A percentile compares a stretch with the other conserved stretches of the same genome.
These are phyloP conservation scores for Prionailurus bengalensis DNA, from an alignment of 2,113 vertebrate species.

Conservation along the genomic window DNA sequence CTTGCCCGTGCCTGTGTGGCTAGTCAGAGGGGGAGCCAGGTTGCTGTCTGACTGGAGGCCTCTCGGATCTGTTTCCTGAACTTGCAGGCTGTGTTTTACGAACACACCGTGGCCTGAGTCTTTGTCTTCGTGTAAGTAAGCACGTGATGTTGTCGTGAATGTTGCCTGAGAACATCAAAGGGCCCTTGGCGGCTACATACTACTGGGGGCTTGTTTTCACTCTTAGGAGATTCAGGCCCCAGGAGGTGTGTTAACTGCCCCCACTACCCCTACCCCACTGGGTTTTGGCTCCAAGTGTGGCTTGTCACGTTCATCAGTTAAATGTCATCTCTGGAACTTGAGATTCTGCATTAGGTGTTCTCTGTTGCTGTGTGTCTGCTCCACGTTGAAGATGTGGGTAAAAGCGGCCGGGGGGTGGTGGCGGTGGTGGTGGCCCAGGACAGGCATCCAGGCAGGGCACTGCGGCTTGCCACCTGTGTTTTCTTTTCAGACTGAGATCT, in stretches of 20 bases:
- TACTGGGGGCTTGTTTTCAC: background rate
- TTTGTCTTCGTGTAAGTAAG: background rate
- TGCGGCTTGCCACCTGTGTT: background rate
- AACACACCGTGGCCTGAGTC: background rate
- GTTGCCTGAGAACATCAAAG: background rate
- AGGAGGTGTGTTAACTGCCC: background rate
- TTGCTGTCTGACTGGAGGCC: background rate
- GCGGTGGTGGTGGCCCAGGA: no score
- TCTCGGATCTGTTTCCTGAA: background rate
- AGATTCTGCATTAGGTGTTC: background rate
- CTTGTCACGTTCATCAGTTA: background rate
- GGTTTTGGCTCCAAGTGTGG: background rate
- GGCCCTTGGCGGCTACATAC: background rate
- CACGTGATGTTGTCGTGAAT: accelerated
- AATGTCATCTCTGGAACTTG: background rate
- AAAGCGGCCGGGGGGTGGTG: background rate
- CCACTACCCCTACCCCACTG: background rate
- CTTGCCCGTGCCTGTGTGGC: background rate
- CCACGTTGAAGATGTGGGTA: background rate
- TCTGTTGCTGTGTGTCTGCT: background rate
- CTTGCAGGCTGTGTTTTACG: background rate
- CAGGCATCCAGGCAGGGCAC: background rate
- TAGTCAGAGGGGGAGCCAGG: background rate
- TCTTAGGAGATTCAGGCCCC: background rate
- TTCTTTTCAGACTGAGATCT: background rate